Evolutionary conservation across 1,140 invertebrate species (phyloP).

Genomic region (Halictus rubicundus): DNA sequence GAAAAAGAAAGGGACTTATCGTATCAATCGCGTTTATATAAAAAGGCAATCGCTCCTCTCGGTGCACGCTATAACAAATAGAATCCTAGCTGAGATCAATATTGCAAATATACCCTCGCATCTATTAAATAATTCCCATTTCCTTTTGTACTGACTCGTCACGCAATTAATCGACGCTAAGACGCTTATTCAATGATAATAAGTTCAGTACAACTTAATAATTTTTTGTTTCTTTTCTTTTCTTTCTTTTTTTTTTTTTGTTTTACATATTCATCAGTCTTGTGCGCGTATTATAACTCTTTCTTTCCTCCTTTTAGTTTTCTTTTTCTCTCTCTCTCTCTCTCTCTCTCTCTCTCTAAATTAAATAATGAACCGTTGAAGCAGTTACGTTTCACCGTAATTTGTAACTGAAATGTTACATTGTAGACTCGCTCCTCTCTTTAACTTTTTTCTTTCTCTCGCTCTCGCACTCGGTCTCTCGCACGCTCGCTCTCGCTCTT

Average conservation of each 20-base stretch:
- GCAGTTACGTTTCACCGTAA: conserved; percentile 35
- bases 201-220: conserved; percentile 28
- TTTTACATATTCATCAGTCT: conserved; percentile 42
- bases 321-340: too few species aligned
- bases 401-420: conserved; percentile 37
- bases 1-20: conserved; percentile 2
- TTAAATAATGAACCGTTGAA: conserved; percentile 45
- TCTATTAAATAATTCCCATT: conserved; percentile 21
- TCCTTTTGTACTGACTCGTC: conserved; percentile 25
- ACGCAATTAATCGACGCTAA: conserved; percentile 36
- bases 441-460: not conserved
- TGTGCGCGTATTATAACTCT: conserved; percentile 40
- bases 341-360: too few species aligned
- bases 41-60: conserved; percentile 36
- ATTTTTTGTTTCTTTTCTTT: conserved; percentile 16
- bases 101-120: conserved; percentile 40
- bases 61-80: conserved; percentile 50
- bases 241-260: conserved; percentile 9
- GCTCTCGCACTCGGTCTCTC: not conserved
- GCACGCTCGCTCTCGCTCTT: not conserved
- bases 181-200: conserved; percentile 8
- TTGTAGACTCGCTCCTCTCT: conserved; percentile 15
- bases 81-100: conserved; percentile 48
- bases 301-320: not conserved
- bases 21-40: conserved; percentile 37